phyloP scores from a whole-genome alignment of 2,888 invertebrate genomes.

The Tenthredo livida region DNA sequence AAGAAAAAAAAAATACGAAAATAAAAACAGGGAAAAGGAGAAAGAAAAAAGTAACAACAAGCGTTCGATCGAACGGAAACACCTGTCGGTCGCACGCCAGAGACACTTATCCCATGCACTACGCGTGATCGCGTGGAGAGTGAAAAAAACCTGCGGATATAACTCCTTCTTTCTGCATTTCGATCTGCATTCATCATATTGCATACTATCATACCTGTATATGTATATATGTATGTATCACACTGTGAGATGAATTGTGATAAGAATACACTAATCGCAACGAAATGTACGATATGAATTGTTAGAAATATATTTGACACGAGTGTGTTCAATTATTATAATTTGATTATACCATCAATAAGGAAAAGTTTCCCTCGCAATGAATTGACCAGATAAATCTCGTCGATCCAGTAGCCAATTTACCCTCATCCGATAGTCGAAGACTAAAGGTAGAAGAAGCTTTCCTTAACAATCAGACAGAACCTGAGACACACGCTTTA shows the following conservation, averaged over 20 bases:
- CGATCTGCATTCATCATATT: background rate
- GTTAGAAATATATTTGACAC: too few species aligned
- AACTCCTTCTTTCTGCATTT: background rate
- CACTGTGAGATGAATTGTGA: too few species aligned
- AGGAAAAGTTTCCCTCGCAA: background rate
- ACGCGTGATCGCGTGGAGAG: conserved; percentile 12
- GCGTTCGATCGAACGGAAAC: conserved; percentile 46
- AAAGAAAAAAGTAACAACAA: background rate
- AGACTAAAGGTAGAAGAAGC: background rate
- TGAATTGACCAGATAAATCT: background rate
- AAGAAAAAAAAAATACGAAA: conserved; percentile 23
- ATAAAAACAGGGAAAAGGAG: conserved; percentile 9
- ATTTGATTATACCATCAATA: background rate
- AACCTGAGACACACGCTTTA: background rate
- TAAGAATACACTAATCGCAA: too few species aligned
- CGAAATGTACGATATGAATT: too few species aligned
- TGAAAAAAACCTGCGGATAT: background rate
- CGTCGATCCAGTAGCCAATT: background rate
- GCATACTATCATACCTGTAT: background rate
- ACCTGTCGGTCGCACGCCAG: conserved; percentile 50
- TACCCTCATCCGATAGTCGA: background rate
- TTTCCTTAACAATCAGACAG: background rate
- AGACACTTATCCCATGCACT: conserved; percentile 39
- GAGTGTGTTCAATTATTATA: background rate
- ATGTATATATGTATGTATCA: too few species aligned